phyloP scores from a whole-genome alignment of 2,888 invertebrate species.

The Cantharis flavilabris region DNA sequence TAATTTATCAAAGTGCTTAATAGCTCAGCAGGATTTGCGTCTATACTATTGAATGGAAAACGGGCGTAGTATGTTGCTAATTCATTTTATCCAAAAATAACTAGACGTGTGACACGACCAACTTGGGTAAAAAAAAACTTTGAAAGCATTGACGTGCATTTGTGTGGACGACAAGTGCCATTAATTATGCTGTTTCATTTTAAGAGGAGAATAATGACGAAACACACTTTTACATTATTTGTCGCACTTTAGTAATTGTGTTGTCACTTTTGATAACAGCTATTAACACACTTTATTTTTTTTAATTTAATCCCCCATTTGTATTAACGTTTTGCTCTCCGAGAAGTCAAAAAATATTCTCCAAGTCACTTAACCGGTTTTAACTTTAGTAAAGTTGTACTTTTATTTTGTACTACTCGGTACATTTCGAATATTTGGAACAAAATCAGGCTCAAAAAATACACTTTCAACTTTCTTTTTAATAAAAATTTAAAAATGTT shows the following conservation, averaged over 20 bases:
- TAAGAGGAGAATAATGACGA: not conserved
- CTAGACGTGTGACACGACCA: conserved; percentile 19
- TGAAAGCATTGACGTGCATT: conserved; percentile 15
- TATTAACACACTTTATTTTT: not conserved
- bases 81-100: conserved; percentile 22
- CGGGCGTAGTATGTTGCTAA: conserved; percentile 15
- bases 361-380: not conserved
- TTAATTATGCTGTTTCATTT: conserved; percentile 17
- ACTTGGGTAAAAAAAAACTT: conserved; percentile 14
- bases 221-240: not conserved
- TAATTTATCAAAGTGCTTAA: conserved; percentile 23
- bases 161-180: conserved; percentile 24
- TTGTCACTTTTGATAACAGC: not conserved
- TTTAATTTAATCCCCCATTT: not conserved
- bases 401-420: too few species aligned
- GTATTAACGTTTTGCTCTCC: not conserved
- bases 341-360: not conserved
- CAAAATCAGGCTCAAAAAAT: too few species aligned
- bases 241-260: not conserved
- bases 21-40: conserved; percentile 18
- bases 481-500: not conserved
- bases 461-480: too few species aligned
- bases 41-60: conserved; percentile 8
- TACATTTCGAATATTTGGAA: too few species aligned
- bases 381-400: too few species aligned